These are phyloP conservation scores for Coenonympha glycerion DNA, from an alignment of 2,888 invertebrate genomes.

Conservation along the genomic window DNA sequence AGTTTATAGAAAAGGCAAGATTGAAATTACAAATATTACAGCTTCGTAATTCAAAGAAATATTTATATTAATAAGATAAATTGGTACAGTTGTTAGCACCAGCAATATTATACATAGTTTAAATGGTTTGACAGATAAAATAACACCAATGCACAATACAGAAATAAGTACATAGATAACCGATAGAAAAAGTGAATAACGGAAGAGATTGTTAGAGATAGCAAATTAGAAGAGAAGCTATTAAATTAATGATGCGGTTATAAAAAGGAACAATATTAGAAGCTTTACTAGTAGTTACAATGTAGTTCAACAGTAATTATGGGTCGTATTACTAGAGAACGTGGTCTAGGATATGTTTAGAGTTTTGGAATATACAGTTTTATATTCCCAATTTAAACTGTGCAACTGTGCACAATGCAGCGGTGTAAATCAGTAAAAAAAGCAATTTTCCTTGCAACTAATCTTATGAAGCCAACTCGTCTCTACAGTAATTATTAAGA, in stretches of 20 bases:
- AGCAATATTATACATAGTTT: too few species aligned
- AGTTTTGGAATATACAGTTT: slow-evolving; percentile 14
- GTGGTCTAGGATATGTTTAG: slow-evolving; percentile 17
- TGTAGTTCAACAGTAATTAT: slow-evolving; percentile 20
- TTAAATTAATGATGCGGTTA: slow-evolving; percentile 24
- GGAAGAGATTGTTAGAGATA: slow-evolving; percentile 25
- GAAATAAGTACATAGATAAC: not conserved
- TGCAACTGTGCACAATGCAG: too few species aligned
- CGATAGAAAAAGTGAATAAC: slow-evolving; percentile 18
- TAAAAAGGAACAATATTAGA: slow-evolving; percentile 24
- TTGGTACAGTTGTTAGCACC: too few species aligned
- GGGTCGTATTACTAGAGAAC: slow-evolving; percentile 22
- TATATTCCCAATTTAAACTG: not conserved
- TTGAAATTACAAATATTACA: too few species aligned
- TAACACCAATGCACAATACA: not conserved
- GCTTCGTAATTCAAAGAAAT: too few species aligned
- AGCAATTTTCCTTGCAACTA: too few species aligned
- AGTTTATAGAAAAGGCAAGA: too few species aligned
- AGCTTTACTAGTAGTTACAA: slow-evolving; percentile 20
- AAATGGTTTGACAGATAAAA: not conserved
- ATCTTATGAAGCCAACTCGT: too few species aligned
- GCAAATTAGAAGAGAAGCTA: slow-evolving; percentile 19
- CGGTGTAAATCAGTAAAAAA: too few species aligned
- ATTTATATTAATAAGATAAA: too few species aligned
- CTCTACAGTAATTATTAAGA: too few species aligned